Conservation (phyloP, 2,113 vertebrate species). For the Burhinus bistriatus region DNA sequence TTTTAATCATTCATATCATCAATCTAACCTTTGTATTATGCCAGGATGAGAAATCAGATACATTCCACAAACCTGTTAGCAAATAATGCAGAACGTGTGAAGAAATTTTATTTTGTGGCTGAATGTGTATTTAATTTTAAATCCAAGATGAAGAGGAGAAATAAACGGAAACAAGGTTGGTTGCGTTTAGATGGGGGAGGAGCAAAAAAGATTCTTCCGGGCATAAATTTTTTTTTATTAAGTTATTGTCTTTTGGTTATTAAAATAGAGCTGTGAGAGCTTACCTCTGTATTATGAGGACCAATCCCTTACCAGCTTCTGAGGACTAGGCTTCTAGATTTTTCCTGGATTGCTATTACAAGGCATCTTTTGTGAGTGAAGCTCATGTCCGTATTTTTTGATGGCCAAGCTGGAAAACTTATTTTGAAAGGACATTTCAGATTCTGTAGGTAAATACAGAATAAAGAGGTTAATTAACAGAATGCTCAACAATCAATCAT, state of each 20-base stretch:
- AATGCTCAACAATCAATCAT: slow-evolving; percentile 44
- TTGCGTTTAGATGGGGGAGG: background rate
- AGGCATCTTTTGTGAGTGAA: background rate
- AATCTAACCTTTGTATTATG: background rate
- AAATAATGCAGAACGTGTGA: background rate
- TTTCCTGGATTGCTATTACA: background rate
- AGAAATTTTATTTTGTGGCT: background rate
- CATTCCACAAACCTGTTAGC: background rate
- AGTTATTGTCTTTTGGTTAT: background rate
- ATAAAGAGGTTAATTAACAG: slow-evolving; percentile 40
- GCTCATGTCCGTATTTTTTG: background rate
- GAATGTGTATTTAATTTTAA: background rate
- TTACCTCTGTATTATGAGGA: background rate
- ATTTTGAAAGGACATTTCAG: background rate
- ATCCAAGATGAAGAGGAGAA: background rate
- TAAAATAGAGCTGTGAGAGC: background rate
- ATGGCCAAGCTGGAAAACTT: background rate
- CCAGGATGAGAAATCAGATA: background rate
- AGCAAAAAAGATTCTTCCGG: background rate
- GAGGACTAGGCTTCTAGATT: background rate
- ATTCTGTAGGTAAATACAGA: slow-evolving; percentile 15
- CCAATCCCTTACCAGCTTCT: background rate
- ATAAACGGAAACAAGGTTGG: background rate
- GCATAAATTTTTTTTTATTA: background rate
- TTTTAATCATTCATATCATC: background rate